These are phyloP conservation scores for Chaetodon trifasciatus DNA, from an alignment of 2,797 vertebrate species.

Conservation along the genomic window DNA sequence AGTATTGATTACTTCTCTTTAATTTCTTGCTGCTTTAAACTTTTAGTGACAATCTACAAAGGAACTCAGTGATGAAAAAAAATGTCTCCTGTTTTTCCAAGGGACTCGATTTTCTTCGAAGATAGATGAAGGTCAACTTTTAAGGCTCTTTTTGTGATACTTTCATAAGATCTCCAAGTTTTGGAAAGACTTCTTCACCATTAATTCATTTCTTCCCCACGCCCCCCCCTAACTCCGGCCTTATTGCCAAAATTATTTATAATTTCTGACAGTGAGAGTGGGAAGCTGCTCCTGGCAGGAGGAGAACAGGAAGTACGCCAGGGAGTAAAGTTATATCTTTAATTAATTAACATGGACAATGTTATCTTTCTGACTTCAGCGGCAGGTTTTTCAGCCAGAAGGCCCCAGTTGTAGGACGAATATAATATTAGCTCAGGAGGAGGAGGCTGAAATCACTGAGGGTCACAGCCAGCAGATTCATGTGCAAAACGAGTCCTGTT, in stretches of 20 bases:
- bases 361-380: conserved; percentile 55
- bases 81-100: background rate
- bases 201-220: conserved; percentile 39
- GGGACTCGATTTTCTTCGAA: conserved; percentile 24
- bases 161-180: conserved; percentile 41
- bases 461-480: conserved; percentile 28
- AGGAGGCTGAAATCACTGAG: conserved; percentile 21
- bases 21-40: conserved; percentile 42
- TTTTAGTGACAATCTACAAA: conserved; percentile 33
- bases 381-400: conserved; percentile 44
- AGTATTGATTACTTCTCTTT: conserved; percentile 55
- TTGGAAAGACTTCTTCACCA: conserved; percentile 57
- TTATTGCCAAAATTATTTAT: conserved; percentile 62
- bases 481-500: background rate
- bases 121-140: conserved; percentile 45
- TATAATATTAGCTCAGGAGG: conserved; percentile 40
- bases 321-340: conserved; percentile 70
- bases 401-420: conserved; percentile 27
- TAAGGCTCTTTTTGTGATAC: conserved; percentile 27
- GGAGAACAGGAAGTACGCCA: conserved; percentile 37
- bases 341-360: conserved; percentile 75
- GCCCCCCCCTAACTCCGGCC: conserved; percentile 13
- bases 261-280: conserved; percentile 56
- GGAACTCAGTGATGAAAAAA: conserved; percentile 8
- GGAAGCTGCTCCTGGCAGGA: conserved; percentile 48